Evolutionary conservation across 2,797 vertebrate species (phyloP).

Genomic region (Vultur gryphus): DNA sequence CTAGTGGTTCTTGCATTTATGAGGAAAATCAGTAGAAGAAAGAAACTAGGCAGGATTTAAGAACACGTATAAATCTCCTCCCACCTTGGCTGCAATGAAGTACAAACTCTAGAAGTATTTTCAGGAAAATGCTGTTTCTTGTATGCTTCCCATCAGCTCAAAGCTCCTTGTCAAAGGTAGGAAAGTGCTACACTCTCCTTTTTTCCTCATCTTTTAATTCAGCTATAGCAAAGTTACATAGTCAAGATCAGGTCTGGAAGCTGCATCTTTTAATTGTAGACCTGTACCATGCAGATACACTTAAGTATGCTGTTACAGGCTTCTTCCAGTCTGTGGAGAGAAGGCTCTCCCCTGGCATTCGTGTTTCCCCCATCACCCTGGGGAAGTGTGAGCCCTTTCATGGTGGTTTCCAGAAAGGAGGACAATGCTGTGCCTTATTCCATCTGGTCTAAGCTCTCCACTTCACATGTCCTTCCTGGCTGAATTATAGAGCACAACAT

Average conservation of each 20-base stretch:
- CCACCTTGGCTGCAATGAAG: background rate
- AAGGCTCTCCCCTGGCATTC: background rate
- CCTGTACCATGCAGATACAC: background rate
- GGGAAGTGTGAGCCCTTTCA: background rate
- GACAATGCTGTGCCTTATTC: background rate
- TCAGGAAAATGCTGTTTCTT: background rate
- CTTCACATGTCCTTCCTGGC: background rate
- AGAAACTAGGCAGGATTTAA: background rate
- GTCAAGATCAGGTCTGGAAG: background rate
- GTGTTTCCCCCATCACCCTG: fast-evolving
- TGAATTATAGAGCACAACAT: background rate
- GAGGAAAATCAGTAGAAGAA: background rate
- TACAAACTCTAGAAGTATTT: background rate
- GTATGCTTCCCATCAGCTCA: background rate
- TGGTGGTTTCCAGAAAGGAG: background rate
- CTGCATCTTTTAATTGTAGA: background rate
- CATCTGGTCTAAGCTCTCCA: background rate
- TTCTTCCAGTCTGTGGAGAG: background rate
- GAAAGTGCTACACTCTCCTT: background rate
- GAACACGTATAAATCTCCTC: background rate
- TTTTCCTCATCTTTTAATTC: background rate
- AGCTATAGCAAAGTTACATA: background rate
- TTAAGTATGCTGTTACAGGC: background rate
- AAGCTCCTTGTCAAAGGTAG: background rate
- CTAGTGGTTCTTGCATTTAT: background rate